Percentiles rank a stretch among this genome's conserved stretches.
Evolutionary conservation across 2,888 invertebrate species (phyloP).

Genomic region (Acheta domesticus): DNA sequence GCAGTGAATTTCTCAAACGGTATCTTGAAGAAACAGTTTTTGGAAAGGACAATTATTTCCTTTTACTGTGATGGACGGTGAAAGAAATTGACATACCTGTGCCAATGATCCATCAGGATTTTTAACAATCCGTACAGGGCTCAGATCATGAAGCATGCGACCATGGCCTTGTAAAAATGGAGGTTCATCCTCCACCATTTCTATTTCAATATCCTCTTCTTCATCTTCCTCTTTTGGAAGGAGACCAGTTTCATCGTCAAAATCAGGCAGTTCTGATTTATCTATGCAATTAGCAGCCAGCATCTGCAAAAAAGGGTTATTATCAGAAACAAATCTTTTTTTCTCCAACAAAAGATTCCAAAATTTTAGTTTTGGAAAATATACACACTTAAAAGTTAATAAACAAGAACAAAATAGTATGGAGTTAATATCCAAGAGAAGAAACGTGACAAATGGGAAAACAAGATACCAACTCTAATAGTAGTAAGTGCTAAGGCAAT

Average conservation of each 20-base stretch:
- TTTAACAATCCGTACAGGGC: constrained; percentile 89
- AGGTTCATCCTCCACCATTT: constrained; percentile 97
- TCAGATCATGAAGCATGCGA: constrained; percentile 83
- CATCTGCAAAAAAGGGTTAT: constrained; percentile 58
- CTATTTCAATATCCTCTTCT: constrained; percentile 97
- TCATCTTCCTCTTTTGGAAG: constrained; percentile 88
- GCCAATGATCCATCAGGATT: constrained; percentile 99
- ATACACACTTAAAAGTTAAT: neutral
- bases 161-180: constrained; percentile 95
- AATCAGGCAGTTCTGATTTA: constrained; percentile 92
- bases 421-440: too few species aligned
- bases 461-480: too few species aligned
- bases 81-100: constrained; percentile 51
- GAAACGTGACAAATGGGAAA: too few species aligned
- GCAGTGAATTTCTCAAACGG: too few species aligned
- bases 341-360: too few species aligned
- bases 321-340: neutral
- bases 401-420: too few species aligned
- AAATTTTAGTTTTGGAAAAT: too few species aligned
- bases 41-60: too few species aligned
- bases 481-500: too few species aligned
- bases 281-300: constrained; percentile 87
- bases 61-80: too few species aligned
- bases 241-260: constrained; percentile 93
- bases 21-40: too few species aligned